phyloP scores from a whole-genome alignment of 2,113 vertebrate species.

The Oncorhynchus masou region DNA sequence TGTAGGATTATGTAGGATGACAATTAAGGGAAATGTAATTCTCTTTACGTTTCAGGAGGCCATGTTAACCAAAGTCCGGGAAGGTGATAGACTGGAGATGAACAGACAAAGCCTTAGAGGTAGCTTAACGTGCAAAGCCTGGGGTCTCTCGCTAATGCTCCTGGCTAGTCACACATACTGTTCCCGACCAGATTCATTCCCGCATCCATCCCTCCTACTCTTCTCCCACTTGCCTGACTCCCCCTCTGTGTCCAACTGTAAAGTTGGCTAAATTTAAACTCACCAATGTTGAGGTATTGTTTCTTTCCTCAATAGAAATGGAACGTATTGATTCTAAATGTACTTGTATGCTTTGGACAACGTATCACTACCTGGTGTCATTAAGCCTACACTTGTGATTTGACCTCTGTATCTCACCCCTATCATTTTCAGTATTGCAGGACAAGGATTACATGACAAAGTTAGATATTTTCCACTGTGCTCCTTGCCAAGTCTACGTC shows the following conservation, averaged over 20 bases:
- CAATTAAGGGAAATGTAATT: background rate
- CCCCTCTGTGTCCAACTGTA: too few relatives aligned
- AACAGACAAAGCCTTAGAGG: background rate
- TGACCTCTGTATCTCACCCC: background rate
- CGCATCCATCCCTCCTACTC: background rate
- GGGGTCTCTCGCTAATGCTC: too few relatives aligned
- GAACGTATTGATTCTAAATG: too few relatives aligned
- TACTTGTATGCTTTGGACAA: background rate
- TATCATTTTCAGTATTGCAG: background rate
- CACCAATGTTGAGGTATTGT: too few relatives aligned
- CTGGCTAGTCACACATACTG: too few relatives aligned
- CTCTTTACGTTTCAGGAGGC: background rate
- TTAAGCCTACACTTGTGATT: background rate
- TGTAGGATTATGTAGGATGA: background rate
- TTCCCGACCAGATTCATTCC: background rate
- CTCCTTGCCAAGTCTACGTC: slow-evolving; percentile 18
- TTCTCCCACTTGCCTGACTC: too few relatives aligned
- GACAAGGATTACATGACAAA: background rate
- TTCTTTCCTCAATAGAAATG: too few relatives aligned
- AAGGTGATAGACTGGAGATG: background rate
- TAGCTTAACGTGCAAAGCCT: background rate
- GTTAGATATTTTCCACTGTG: background rate
- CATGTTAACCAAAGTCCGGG: background rate
- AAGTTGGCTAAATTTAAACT: too few relatives aligned
- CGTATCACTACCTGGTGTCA: background rate